Percentiles rank a stretch among this genome's conserved stretches.
Conservation (phyloP, 2,888 invertebrate genomes). For the Cantharis rufa region DNA sequence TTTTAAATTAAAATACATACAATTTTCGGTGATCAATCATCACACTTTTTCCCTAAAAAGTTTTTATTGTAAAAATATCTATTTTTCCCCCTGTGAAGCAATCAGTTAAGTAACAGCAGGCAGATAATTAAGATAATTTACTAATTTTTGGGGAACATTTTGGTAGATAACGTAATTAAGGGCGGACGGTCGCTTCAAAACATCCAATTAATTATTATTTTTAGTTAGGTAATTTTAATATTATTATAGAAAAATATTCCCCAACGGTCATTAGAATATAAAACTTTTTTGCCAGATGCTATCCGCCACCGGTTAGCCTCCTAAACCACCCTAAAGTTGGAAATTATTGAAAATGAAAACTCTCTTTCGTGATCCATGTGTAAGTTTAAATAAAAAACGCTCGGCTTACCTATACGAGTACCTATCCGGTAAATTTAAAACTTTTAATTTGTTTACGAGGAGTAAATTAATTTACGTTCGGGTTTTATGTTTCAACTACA, state of each 20-base stretch:
- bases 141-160: background rate
- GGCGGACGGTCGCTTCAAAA: background rate
- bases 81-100: background rate
- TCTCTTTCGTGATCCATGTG: background rate
- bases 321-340: background rate
- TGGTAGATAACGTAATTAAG: background rate
- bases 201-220: background rate
- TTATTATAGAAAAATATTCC: too few species aligned
- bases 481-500: background rate
- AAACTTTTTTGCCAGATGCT: background rate
- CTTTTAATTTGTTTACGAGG: background rate
- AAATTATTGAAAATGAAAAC: background rate
- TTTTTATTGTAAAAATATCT: background rate
- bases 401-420: background rate
- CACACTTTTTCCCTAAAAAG: background rate
- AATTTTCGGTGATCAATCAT: background rate
- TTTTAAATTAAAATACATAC: background rate
- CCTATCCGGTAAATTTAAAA: background rate
- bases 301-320: background rate
- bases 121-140: background rate
- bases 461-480: background rate
- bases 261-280: background rate
- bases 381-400: background rate
- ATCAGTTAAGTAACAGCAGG: background rate
- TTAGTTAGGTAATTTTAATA: too few species aligned